Evolutionary conservation across 2,888 invertebrate species (phyloP), one percentile per base, ranked within the genome.

Genomic region (Oligia latruncula): DNA sequence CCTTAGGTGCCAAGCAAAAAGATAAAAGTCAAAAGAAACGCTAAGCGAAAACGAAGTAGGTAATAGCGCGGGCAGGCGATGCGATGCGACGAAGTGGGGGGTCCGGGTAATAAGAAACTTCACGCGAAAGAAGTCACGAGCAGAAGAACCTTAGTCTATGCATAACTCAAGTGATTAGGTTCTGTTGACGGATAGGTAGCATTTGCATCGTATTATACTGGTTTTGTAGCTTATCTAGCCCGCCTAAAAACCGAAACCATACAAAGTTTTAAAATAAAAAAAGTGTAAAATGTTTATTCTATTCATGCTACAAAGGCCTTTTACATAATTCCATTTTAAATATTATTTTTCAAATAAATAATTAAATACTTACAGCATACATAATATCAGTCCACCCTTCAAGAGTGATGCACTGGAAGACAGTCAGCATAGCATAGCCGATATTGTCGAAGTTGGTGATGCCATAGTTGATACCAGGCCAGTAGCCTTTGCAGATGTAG

Each of bases 401-500:
- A 87, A 99, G 98, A 9, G 99, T 99, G 86, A 99, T 98, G 95
- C 99, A 99, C 93, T 99, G 99, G 97, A 99, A 99, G 85, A 99
- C 99, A 49, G 99, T 99, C 90, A 99, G 97, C 99, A 99, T 99
- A 84, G 99, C 98, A 83, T 99, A 98, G 76, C 99, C 99, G 92
- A 99, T 99, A 96, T 99, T 99, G 96, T 99, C 99, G 94, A 99
- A 99, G 96, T 99, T 99, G 17, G 99, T 99, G 92, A 99, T 99
- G 75, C 99, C 99, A 90, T 96, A 97, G 94, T 99, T 99, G 62
- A 99, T 99, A 6, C 99, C 99, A 71, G 97, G 97, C 91, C 97
- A 97, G 40, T 96, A 96, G 87, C 98, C 98, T 73, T 97, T 97
- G 94, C 97, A 97, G 9, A 83, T 81, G 65, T 95, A 94, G 6